phyloP scores from a whole-genome alignment of 2,113 vertebrate genomes.

The Myodes glareolus region DNA sequence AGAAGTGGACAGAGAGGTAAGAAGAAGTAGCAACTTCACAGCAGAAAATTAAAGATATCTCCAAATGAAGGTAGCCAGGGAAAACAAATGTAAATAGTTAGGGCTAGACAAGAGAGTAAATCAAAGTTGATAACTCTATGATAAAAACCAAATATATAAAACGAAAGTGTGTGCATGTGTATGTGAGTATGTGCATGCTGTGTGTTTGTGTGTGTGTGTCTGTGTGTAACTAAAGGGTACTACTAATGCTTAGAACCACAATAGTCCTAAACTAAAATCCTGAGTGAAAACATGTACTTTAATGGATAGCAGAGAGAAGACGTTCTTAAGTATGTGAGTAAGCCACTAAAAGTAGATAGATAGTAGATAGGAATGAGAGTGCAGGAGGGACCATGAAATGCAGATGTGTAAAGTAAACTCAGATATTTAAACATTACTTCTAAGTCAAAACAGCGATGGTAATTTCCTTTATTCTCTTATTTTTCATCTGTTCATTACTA shows the following conservation, averaged over 20 bases:
- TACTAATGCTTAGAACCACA: not conserved
- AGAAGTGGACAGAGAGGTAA: too few species aligned
- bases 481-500: not conserved
- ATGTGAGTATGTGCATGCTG: too few species aligned
- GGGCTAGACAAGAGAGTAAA: too few species aligned
- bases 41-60: too few species aligned
- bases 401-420: not conserved
- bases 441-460: slow-evolving; percentile 40
- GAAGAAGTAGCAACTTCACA: too few species aligned
- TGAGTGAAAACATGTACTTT: slow-evolving; percentile 31
- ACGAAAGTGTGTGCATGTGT: too few species aligned
- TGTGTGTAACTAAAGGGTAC: not conserved
- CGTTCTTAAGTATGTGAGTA: not conserved
- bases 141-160: too few species aligned
- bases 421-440: not conserved
- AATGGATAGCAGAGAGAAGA: not conserved
- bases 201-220: too few species aligned
- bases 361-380: not conserved
- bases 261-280: not conserved
- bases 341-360: slow-evolving; percentile 18
- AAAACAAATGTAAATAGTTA: too few species aligned
- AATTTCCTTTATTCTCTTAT: slow-evolving; percentile 3
- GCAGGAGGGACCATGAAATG: not conserved
- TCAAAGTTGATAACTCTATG: too few species aligned
- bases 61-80: too few species aligned